These are phyloP conservation scores for Cryptoprocta ferox DNA, from an alignment of 2,797 vertebrate species.

Conservation along the genomic window DNA sequence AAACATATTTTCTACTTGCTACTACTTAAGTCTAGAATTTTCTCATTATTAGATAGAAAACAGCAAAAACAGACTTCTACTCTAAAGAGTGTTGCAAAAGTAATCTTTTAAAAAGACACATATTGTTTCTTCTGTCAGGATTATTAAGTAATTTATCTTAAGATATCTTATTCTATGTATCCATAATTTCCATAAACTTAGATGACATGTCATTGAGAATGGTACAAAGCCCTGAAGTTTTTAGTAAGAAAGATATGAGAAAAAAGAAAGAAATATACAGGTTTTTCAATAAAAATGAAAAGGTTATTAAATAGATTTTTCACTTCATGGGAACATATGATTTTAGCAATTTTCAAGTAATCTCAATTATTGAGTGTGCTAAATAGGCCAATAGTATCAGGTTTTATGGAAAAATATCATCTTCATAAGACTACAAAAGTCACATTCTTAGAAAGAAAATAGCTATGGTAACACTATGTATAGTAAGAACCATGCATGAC, in stretches of 20 bases:
- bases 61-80: background rate
- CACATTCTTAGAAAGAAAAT: slow-evolving; percentile 39
- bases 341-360: slow-evolving; percentile 31
- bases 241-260: slow-evolving; percentile 71
- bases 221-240: slow-evolving; percentile 80
- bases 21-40: background rate
- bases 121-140: background rate
- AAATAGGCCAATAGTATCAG: background rate
- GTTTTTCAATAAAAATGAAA: slow-evolving; percentile 6
- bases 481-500: background rate
- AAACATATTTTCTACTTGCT: slow-evolving; percentile 4
- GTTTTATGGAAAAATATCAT: background rate
- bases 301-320: slow-evolving; percentile 6
- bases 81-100: background rate
- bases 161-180: background rate
- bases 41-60: slow-evolving; percentile 36
- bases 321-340: background rate
- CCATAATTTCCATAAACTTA: slow-evolving; percentile 80
- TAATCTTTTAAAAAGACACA: background rate
- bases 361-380: background rate
- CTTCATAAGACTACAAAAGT: background rate
- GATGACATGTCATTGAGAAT: slow-evolving; percentile 80
- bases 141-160: background rate
- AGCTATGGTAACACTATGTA: background rate
- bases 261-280: background rate